Base-by-base conservation (phyloP, 2,113 vertebrate genomes). In the human (Homo sapiens) region DNA sequence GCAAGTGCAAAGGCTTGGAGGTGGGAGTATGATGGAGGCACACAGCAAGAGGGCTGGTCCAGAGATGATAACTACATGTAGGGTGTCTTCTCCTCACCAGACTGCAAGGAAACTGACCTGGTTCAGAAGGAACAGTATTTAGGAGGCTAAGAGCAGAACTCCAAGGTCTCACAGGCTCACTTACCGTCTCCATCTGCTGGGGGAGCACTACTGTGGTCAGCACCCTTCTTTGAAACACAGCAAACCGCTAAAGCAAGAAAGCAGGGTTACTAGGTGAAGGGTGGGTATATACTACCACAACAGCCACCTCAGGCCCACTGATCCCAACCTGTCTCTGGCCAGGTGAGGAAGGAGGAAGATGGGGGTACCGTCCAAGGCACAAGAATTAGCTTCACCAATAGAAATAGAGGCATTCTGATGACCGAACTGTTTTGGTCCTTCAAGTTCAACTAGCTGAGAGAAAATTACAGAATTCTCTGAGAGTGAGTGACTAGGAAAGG, bases 181-280 rank as follows among this genome's bases (percentile, higher is more conserved):
- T 98, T 92, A 99, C 99, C 99, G 0, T 99, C 99, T 64, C 98
- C 98, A 27, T 99, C 99, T 79, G 99, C 99, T 96, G 99, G 98
- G 90, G 98, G 99, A 75, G 98, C 96, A 87, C 98, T 96, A 94
- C 98, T 98, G 45, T 99, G 97, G 95, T 99, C 99, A 40, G 99
- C 96, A 25, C 98, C 98, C 98, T 99, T 99, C 98, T 99, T 99
- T 43, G 99, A 98, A 96, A 99, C 99, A 98, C 99, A 99, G 98
- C 99, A 99, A 82, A 99, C 98, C 88, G 98, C 99, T 99, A 97
- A 22, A 98, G 98, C 97, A 97, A 98, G 90, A 99, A 57, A 93
- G 23, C 66, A 59, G 38, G 48, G 86, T 97, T 93, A 92, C 22
- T 89, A 52, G 75, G 30, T n/a, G 3, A 83, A 76, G 73, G 43